These are phyloP conservation scores for Ichneumon xanthorius DNA, from an alignment of 2,888 invertebrate species.

Conservation along the genomic window DNA sequence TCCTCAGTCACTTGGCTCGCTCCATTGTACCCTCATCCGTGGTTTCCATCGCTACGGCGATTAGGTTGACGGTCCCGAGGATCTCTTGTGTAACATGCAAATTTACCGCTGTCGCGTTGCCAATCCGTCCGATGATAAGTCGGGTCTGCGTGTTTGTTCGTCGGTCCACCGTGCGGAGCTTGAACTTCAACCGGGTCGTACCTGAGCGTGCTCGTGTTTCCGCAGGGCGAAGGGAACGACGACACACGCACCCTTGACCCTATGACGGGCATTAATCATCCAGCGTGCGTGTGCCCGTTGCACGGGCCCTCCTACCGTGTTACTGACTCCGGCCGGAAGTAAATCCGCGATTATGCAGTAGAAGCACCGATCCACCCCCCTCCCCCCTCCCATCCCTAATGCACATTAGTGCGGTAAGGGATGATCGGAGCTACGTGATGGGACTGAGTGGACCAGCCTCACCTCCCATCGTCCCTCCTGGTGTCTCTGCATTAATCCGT, in stretches of 20 bases:
- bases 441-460: conserved; percentile 31
- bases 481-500: conserved; percentile 30
- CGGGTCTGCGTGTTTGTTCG: conserved; percentile 38
- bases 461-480: conserved; percentile 22
- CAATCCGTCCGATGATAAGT: conserved; percentile 45
- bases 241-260: conserved; percentile 64
- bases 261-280: conserved; percentile 59
- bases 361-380: neutral
- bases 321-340: conserved; percentile 61
- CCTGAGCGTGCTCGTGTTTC: conserved; percentile 35
- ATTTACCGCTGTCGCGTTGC: conserved; percentile 19
- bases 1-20: neutral
- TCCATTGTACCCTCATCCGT: too few relatives aligned
- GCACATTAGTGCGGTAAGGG: conserved; percentile 40
- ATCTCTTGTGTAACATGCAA: conserved; percentile 39
- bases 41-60: neutral
- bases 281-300: conserved; percentile 19
- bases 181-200: conserved; percentile 39
- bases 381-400: neutral
- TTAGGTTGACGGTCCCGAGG: neutral
- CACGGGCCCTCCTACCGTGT: conserved; percentile 43
- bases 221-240: conserved; percentile 36
- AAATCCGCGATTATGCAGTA: conserved; percentile 58
- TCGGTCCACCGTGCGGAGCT: conserved; percentile 43
- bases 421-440: conserved; percentile 58